Percentiles rank a stretch among this genome's conserved stretches.
Evolutionary conservation across 2,888 invertebrate species (phyloP).

Genomic region (Apamea epomidion): DNA sequence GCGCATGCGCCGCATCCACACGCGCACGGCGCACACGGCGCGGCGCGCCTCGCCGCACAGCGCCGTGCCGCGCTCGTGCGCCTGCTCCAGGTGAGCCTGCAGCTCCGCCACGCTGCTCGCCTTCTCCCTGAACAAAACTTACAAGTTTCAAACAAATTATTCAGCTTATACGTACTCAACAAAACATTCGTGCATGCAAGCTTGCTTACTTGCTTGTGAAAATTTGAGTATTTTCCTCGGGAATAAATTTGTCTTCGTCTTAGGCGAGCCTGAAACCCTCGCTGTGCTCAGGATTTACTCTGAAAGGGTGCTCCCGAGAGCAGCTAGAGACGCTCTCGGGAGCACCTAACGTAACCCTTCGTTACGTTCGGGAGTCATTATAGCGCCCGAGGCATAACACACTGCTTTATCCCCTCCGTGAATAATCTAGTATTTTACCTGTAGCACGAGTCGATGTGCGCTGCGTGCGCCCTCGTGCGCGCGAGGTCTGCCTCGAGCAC

Average conservation of each 20-base stretch:
- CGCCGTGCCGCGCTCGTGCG: slow-evolving; percentile 78
- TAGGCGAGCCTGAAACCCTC: not conserved
- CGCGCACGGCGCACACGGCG: slow-evolving; percentile 73
- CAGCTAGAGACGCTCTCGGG: not conserved
- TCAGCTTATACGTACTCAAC: too few relatives aligned
- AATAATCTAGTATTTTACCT: slow-evolving; percentile 55
- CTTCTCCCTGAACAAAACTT: slow-evolving; percentile 69
- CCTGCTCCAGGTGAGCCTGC: slow-evolving; percentile 74
- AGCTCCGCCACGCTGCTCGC: slow-evolving; percentile 65
- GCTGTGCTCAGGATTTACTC: not conserved
- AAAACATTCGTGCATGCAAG: too few relatives aligned
- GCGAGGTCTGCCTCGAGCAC: slow-evolving; percentile 70
- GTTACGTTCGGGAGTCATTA: not conserved
- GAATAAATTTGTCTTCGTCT: not conserved
- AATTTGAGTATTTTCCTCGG: not conserved
- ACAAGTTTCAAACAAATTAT: not conserved
- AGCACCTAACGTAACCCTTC: not conserved
- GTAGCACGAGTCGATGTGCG: slow-evolving; percentile 69
- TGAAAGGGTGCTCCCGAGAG: not conserved
- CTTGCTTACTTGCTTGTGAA: too few relatives aligned
- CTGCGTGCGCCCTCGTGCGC: slow-evolving; percentile 64
- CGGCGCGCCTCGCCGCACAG: slow-evolving; percentile 79
- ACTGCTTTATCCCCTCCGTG: not conserved
- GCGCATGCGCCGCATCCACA: slow-evolving; percentile 71
- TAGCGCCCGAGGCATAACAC: not conserved